Percentiles rank a stretch among this genome's conserved stretches.
phyloP scores from a whole-genome alignment of 2,113 vertebrate genomes.

The Parotia lawesii region DNA sequence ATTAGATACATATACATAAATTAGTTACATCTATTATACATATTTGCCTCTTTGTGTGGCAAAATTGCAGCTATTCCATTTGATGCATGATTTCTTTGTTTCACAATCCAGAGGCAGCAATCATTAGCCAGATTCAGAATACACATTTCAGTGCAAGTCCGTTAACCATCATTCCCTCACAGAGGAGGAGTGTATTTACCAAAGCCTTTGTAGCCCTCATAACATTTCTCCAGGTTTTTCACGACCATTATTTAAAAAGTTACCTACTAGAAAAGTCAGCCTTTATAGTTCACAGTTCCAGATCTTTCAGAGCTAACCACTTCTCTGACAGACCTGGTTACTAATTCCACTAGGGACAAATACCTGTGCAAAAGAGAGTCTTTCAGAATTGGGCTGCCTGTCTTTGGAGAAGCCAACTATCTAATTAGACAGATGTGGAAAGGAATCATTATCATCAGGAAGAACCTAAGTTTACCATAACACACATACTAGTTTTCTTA shows the following conservation, averaged over 20 bases:
- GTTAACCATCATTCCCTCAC: not conserved
- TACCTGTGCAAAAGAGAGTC: not conserved
- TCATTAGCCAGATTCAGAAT: not conserved
- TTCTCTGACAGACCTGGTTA: not conserved
- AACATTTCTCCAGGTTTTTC: not conserved
- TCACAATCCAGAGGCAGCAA: not conserved
- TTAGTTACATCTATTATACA: not conserved
- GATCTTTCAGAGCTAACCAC: not conserved
- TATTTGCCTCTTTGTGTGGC: not conserved
- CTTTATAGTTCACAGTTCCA: not conserved
- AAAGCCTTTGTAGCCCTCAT: not conserved
- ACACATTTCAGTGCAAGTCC: not conserved
- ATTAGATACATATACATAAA: not conserved
- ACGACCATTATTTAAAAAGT: not conserved
- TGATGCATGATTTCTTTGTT: not conserved
- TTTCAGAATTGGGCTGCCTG: not conserved
- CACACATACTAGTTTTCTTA: not conserved
- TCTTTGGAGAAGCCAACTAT: not conserved
- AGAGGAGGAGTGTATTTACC: rapidly evolving
- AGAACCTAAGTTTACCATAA: not conserved
- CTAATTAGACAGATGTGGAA: not conserved
- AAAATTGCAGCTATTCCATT: not conserved
- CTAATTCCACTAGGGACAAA: not conserved
- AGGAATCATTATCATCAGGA: not conserved
- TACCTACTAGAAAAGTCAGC: not conserved